Evolutionary conservation across 30 jellyfish, hydroid and myxozoan species (phyloP), one percentile per base, ranked within the genome.

Genomic region (Aurelia aurita complex sp. Pacific): DNA sequence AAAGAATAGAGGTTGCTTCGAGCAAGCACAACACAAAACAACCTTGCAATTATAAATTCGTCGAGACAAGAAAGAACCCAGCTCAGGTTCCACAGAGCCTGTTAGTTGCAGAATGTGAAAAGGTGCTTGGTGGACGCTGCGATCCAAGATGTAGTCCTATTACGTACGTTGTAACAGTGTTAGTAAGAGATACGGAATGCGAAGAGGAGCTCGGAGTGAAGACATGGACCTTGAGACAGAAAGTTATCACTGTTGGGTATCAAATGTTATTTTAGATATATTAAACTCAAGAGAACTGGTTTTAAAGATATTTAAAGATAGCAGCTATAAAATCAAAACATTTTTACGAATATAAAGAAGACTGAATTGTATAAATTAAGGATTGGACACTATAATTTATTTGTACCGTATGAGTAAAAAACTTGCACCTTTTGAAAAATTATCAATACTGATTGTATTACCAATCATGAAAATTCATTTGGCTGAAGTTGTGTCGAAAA

Each of bases 31-130:
- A 46, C 57, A 6, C 77, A 19, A 67, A 17, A 23, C 73, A 17
- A 23, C 73, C 19, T 16, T 74, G 85, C 63, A 62, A 62, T 4
- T 74, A 50, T 40, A 53, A 74, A 38, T 74, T 74, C 72, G 85
- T 74, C 5, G 85, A 74, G 63, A 74, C 85, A 10, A 74, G 57
- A 43, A 74, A 74, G 11, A 74, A 74, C 59, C 85, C 85, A 50
- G 18, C 15, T 29, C 85, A 74, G 74, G 19, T 74, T n/a, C 85
- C 85, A 2, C 50, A 16, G 50, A 17, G 52, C 17, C 53, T 43
- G 29, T 52, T 18, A 17, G 57, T 69, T 18, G 85, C 85, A 46
- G 72, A 18, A 17, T 74, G 85, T 69, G 60, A n/a, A 68, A 68
- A 29, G 23, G 19, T 29, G 19, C 4, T 16, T n/a, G 57, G 57